Percentiles rank a stretch among this genome's conserved stretches.
These are phyloP conservation scores for Clytia hemisphaerica DNA, from an alignment of 30 jellyfish, hydroid and myxozoan species.

Conservation along the genomic window DNA sequence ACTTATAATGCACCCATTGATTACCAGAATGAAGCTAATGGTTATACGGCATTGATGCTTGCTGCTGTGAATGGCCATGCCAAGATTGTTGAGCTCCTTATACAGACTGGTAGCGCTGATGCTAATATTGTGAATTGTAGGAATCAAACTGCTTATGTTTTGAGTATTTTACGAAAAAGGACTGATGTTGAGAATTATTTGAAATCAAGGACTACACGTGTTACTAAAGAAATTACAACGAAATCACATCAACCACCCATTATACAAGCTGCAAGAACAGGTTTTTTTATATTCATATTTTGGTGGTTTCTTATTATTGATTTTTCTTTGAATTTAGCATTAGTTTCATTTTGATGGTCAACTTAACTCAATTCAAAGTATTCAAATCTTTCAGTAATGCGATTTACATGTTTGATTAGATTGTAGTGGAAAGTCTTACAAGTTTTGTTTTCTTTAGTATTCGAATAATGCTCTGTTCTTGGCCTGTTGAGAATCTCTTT, in stretches of 20 bases:
- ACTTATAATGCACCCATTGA: conserved; percentile 72
- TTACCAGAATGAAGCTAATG: conserved; percentile 70
- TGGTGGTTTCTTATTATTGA: too few species aligned
- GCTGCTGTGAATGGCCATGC: conserved; percentile 87
- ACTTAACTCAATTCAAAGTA: too few species aligned
- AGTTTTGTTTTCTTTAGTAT: too few species aligned
- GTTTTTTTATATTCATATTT: neutral
- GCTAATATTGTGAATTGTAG: conserved; percentile 54
- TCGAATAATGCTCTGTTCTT: too few species aligned
- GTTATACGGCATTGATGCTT: conserved; percentile 91
- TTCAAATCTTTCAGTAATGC: too few species aligned
- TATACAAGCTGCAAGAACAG: conserved; percentile 14
- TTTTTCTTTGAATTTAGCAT: too few species aligned
- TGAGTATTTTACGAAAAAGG: conserved; percentile 47
- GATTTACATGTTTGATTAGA: too few species aligned
- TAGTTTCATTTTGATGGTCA: too few species aligned
- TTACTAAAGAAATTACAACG: neutral
- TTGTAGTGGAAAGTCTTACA: too few species aligned
- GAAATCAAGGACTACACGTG: conserved; percentile 19
- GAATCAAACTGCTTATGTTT: conserved; percentile 66
- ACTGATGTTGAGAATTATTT: conserved; percentile 57
- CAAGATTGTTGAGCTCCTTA: conserved; percentile 56
- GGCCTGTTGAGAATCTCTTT: too few species aligned
- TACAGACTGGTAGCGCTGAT: conserved; percentile 73
- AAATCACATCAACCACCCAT: neutral